These are phyloP conservation scores for Phymanthus crucifer DNA, from an alignment of 92 coral and sea anemone species.

Conservation along the genomic window DNA sequence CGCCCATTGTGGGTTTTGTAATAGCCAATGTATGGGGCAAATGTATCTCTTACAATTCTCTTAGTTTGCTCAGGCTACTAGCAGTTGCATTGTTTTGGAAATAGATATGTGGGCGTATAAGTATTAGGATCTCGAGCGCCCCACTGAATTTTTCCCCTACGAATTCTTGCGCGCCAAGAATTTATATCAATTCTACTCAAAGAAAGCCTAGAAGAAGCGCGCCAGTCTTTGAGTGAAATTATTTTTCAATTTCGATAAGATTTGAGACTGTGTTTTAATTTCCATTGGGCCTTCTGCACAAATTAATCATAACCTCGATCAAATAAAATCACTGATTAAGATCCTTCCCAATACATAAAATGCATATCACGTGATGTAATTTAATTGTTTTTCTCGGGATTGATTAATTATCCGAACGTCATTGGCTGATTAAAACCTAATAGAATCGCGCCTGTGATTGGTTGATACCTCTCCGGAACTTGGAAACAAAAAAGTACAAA, in stretches of 20 bases:
- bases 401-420: conserved; percentile 60
- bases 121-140: conserved; percentile 30
- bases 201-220: background rate
- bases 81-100: conserved; percentile 12
- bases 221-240: background rate
- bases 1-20: background rate
- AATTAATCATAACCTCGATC: conserved; percentile 69
- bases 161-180: background rate
- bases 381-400: conserved; percentile 61
- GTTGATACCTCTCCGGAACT: conserved; percentile 14
- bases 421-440: conserved; percentile 27
- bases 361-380: conserved; percentile 67
- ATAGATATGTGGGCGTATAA: conserved; percentile 31
- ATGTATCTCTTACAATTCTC: conserved; percentile 32
- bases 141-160: conserved; percentile 14
- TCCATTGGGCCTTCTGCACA: conserved; percentile 4
- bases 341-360: conserved; percentile 47
- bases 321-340: conserved; percentile 79
- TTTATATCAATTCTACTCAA: no score
- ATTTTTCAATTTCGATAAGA: conserved; percentile 17
- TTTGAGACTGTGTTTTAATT: conserved; percentile 5
- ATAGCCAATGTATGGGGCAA: conserved; percentile 12
- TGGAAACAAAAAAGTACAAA: conserved; percentile 3
- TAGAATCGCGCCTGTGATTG: conserved; percentile 25
- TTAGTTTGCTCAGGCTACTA: conserved; percentile 20